Evolutionary conservation across 23 tunicate genomes (phyloP).

Genomic region (Corella eumyota): DNA sequence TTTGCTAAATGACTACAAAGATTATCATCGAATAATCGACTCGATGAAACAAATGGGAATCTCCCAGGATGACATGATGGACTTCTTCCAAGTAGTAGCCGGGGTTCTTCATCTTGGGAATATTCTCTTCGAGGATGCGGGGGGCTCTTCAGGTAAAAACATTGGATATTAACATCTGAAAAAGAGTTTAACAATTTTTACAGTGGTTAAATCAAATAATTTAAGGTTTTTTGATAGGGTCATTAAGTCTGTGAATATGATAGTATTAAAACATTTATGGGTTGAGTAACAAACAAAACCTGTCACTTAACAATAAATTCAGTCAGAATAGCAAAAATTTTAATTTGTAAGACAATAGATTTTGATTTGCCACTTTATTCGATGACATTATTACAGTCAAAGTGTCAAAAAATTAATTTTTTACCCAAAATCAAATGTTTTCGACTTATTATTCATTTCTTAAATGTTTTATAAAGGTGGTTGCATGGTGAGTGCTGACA

Average conservation of each 20-base stretch:
- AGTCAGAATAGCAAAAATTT: no score
- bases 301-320: no score
- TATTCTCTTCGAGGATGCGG: conserved; percentile 75
- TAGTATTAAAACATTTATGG: no score
- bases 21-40: conserved; percentile 27
- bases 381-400: no score
- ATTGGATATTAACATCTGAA: background rate
- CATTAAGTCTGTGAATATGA: no score
- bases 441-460: no score
- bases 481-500: conserved; percentile 62
- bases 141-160: conserved; percentile 62
- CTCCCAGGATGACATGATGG: conserved; percentile 37
- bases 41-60: conserved; percentile 83
- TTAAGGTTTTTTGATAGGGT: no score
- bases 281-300: no score
- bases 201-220: no score
- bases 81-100: conserved; percentile 75
- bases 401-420: background rate
- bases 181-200: background rate
- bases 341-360: no score
- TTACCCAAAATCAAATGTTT: no score
- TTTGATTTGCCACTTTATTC: no score
- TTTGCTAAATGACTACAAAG: conserved; percentile 63
- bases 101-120: conserved; percentile 92
- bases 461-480: conserved; percentile 37